These are phyloP conservation scores for Eupeodes latifasciatus DNA, from an alignment of 2,888 invertebrate genomes.

Conservation along the genomic window DNA sequence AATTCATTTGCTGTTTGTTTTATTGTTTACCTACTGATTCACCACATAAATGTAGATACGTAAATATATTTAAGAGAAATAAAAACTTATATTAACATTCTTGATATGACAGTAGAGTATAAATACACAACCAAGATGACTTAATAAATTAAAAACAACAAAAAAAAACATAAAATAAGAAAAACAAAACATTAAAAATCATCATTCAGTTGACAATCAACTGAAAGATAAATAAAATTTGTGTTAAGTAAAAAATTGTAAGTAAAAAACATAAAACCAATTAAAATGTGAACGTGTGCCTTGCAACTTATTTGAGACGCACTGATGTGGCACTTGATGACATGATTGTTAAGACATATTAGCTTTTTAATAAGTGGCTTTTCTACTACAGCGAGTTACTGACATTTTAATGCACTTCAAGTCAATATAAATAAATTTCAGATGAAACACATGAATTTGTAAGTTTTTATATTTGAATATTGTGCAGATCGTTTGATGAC, in stretches of 20 bases:
- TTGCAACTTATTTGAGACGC: slow-evolving; percentile 16
- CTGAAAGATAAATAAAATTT: slow-evolving; percentile 13
- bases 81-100: slow-evolving; percentile 22
- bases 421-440: neutral
- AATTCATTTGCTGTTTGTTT: slow-evolving; percentile 46
- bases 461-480: neutral
- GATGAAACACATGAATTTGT: neutral
- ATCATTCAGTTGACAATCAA: slow-evolving; percentile 14
- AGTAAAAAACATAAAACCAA: neutral
- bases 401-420: slow-evolving; percentile 28
- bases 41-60: slow-evolving; percentile 13
- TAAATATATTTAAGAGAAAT: neutral
- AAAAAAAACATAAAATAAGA: neutral
- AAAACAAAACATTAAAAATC: neutral
- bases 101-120: slow-evolving; percentile 10
- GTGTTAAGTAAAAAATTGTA: neutral
- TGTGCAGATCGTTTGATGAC: neutral
- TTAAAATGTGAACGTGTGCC: slow-evolving; percentile 21
- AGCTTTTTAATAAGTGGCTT: slow-evolving; percentile 23
- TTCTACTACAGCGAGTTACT: slow-evolving; percentile 17
- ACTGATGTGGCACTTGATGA: slow-evolving; percentile 16
- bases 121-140: neutral
- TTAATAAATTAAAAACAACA: slow-evolving; percentile 12
- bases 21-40: slow-evolving; percentile 66
- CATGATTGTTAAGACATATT: neutral